A percentile compares a stretch with the other conserved stretches of the same genome.
These are phyloP conservation scores for Leptopilina drosophilae DNA, from an alignment of 2,888 invertebrate genomes.

Conservation along the genomic window DNA sequence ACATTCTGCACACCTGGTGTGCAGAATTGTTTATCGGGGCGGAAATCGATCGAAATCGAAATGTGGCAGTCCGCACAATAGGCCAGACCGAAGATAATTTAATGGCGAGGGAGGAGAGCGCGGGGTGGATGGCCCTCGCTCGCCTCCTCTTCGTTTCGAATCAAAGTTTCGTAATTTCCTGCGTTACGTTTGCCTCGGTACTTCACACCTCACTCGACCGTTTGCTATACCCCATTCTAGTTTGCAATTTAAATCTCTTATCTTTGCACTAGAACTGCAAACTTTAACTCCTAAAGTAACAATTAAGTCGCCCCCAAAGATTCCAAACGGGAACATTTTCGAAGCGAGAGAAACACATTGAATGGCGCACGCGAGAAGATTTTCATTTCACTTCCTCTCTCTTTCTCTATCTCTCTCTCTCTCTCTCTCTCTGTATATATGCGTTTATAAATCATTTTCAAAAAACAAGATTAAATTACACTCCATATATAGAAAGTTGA, in stretches of 20 bases:
- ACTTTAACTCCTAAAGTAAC: slow-evolving; percentile 7
- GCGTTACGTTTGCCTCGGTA: slow-evolving; percentile 52
- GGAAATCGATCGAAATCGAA: slow-evolving; percentile 50
- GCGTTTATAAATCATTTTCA: no score
- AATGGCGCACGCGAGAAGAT: background rate
- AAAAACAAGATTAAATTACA: no score
- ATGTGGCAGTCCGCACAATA: slow-evolving; percentile 46
- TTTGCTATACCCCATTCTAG: background rate
- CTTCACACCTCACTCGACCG: slow-evolving; percentile 14
- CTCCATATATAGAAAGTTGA: no score
- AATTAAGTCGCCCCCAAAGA: slow-evolving; percentile 1
- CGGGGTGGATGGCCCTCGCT: slow-evolving; percentile 30
- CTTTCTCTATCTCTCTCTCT: no score
- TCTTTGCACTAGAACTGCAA: slow-evolving; percentile 19
- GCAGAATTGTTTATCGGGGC: slow-evolving; percentile 47
- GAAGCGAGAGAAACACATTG: background rate
- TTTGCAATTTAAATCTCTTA: slow-evolving; percentile 31
- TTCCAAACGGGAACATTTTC: background rate
- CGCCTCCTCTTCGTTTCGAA: slow-evolving; percentile 45
- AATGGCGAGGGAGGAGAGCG: slow-evolving; percentile 6
- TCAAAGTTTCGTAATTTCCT: slow-evolving; percentile 65
- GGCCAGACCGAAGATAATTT: slow-evolving; percentile 47
- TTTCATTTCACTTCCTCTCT: background rate
- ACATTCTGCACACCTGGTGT: slow-evolving; percentile 20
- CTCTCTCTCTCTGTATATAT: no score